Base-by-base conservation (phyloP, 2,113 vertebrate species). In the Rhineura floridana region DNA sequence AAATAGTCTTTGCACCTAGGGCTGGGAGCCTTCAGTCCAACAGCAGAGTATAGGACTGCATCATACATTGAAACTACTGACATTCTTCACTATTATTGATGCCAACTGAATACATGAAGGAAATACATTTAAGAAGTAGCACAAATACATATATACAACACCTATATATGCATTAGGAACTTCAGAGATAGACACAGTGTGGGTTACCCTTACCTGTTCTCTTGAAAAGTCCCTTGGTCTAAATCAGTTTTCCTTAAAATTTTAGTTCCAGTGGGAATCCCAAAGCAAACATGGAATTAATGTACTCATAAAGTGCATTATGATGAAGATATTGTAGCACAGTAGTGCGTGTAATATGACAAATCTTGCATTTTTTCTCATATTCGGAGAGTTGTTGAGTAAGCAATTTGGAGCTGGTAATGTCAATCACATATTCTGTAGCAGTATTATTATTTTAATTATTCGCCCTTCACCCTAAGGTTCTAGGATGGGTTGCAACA, bases 361-460 rank as follows among this genome's bases (percentile, higher is more conserved):
- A 50, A 83, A 69, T 83, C 21, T 46, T 46, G 55, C 25, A 7
- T 46, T 84, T 55, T 78, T 4, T 13, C 87, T 91, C 88, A 8
- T 44, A 36, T 88, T 84, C 72, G 42, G 88, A 84, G 81, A 85
- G 15, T 84, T 25, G 82, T 92, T 25, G 82, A 33, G 81, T 86
- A 25, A 69, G 67, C n/a, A 81, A 48, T 52, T 59, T 86, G 81
- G 78, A 84, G 85, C 65, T 83, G 87, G 70, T 78, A 7, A 75
- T 83, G 84, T 84, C 85, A 67, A 55, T 88, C 67, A n/a, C 33
- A 85, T 89, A 90, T 86, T 88, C 91, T 90, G 80, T 92, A 0
- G 0, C 75, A 67, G n/a, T n/a, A n/a, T n/a, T n/a, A n/a, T n/a
- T n/a, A n/a, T n/a, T n/a, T n/a, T n/a, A n/a, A n/a, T n/a, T n/a